Percentiles rank a stretch among this genome's conserved stretches.
Conservation (phyloP, 2,113 vertebrate genomes). For the Chaetodon auriga region DNA sequence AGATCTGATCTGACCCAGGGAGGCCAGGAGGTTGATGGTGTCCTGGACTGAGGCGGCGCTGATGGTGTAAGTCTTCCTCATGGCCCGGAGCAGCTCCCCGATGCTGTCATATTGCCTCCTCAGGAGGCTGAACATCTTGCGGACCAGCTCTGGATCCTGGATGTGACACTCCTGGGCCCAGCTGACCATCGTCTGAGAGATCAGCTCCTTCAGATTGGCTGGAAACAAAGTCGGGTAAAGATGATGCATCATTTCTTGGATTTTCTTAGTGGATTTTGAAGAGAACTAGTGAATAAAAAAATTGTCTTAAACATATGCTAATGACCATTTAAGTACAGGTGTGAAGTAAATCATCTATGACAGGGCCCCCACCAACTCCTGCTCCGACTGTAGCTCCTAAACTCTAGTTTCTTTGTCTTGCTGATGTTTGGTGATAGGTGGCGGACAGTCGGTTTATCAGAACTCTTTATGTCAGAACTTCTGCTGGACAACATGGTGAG, state of each 20-base stretch:
- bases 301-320: not conserved
- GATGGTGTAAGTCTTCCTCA: constrained; percentile 97
- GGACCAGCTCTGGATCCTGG: constrained; percentile 94
- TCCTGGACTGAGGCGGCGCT: constrained; percentile 93
- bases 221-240: not conserved
- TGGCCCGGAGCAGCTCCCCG: constrained; percentile 93
- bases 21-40: constrained; percentile 93
- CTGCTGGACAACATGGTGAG: not conserved
- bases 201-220: constrained; percentile 96
- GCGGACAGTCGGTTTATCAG: not conserved
- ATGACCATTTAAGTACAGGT: not conserved
- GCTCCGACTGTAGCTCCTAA: too few species aligned
- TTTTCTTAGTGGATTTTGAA: too few species aligned
- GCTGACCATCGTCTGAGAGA: constrained; percentile 97
- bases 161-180: constrained; percentile 98
- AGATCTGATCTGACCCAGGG: constrained; percentile 96
- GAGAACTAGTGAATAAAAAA: not conserved
- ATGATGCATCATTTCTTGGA: not conserved
- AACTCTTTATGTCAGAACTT: too few species aligned
- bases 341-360: not conserved
- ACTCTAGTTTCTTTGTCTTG: too few species aligned
- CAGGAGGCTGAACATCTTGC: constrained; percentile 96
- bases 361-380: too few species aligned
- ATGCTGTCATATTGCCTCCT: constrained; percentile 97
- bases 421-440: too few species aligned